Base-by-base conservation (phyloP, 2,113 vertebrate species). In the Nothobranchius kuhntae region DNA sequence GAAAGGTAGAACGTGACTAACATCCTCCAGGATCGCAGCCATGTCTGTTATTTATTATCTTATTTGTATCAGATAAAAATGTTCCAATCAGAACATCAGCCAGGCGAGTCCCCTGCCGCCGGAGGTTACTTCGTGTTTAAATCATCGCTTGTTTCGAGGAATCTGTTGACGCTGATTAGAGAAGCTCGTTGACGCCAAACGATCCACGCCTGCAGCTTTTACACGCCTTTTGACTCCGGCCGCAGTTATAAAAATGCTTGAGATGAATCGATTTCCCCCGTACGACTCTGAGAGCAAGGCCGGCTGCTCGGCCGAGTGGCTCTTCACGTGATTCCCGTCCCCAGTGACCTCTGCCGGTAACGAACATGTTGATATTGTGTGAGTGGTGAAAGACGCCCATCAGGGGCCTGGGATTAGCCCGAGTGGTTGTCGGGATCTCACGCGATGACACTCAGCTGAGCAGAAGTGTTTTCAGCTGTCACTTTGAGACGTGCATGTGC, bases 271-370 rank as follows among this genome's bases (percentile, higher is more conserved):
- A 79, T 76, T 78, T 74, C 74, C 46, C 42, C 9, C 30, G 10
- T 59, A 52, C 17, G 68, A 57, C 45, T 71, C 48, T 9, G 35
- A 78, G 61, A 50, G 75, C 65, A 46, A 63, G 68, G 62, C 65
- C 52, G 13, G 30, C 58, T 6, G 61, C 65, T 44, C 15, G 40
- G 1, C 73, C 68, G 64, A 71, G 77, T 57, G 65, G 47, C 72
- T 77, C 70, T 78, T 79, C 38, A 53, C 80, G 73, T 47, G 53
- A 42, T 60, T 59, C 38, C 8, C 15, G 74, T 75, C 71, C 70
- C 72, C 66, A 48, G 2, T 81, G 79, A 82, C 82, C 83, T 83
- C 80, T 65, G 60, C 7, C 40, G 61, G 63, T 68, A 57, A 36
- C 30, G 67, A 53, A 30, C 44, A 67, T 71, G 65, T 79, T 57